Percentiles rank a stretch among this genome's conserved stretches.
Evolutionary conservation across 2,113 vertebrate species (phyloP).

Genomic region (Synchiropus splendidus): DNA sequence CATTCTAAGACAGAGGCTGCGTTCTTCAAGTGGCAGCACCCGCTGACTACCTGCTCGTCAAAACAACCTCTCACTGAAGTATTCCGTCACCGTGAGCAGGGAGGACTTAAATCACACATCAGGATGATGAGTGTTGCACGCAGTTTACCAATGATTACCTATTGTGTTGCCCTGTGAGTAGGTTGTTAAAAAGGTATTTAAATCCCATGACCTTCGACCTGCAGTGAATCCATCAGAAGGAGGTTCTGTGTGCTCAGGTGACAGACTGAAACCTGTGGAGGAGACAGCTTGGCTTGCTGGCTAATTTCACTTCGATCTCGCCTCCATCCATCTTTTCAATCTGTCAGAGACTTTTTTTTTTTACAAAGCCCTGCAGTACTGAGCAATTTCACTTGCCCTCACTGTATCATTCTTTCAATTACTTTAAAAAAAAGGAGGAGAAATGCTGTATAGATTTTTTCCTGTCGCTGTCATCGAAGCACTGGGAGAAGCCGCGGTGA

Average conservation of each 20-base stretch:
- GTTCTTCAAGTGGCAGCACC: not conserved
- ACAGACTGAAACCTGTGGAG: conserved; percentile 17
- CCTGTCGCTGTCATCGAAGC: conserved; percentile 16
- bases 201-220: conserved; percentile 10
- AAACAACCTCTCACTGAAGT: not conserved
- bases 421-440: conserved; percentile 17
- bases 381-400: conserved; percentile 33
- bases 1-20: not conserved
- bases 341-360: conserved; percentile 42
- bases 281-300: conserved; percentile 24
- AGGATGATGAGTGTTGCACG: not conserved
- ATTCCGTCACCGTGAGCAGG: not conserved
- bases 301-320: conserved; percentile 36
- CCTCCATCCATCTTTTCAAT: conserved; percentile 36
- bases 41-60: too few relatives aligned
- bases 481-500: conserved; percentile 10
- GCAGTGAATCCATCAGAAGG: conserved; percentile 4
- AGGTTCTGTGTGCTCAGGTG: conserved; percentile 21
- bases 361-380: conserved; percentile 16
- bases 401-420: conserved; percentile 36
- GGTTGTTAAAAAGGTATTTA: conserved; percentile 6
- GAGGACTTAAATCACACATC: too few relatives aligned
- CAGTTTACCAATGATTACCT: not conserved
- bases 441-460: conserved; percentile 33
- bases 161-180: conserved; percentile 1